A percentile compares a stretch with the other conserved stretches of the same genome.
Conservation (phyloP, 2,888 invertebrate genomes). For the Bedellia somnulentella region DNA sequence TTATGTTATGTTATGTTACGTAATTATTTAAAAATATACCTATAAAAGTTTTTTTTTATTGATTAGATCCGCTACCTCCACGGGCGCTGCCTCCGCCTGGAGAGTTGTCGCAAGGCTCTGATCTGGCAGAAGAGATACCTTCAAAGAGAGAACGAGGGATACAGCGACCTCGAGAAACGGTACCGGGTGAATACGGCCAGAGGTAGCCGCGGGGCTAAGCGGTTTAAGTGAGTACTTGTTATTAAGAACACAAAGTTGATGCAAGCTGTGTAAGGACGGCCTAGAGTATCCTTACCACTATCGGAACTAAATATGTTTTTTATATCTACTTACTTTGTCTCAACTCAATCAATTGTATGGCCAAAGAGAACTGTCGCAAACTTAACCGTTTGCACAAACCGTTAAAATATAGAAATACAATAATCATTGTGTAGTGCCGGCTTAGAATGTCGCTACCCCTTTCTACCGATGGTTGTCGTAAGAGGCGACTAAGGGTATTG, state of each 20-base stretch:
- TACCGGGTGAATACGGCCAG: slow-evolving; percentile 16
- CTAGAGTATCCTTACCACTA: no score
- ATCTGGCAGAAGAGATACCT: slow-evolving; percentile 91
- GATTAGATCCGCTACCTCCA: slow-evolving; percentile 45
- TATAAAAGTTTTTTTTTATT: background rate
- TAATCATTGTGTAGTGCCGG: no score
- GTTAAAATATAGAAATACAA: no score
- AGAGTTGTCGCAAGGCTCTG: slow-evolving; percentile 85
- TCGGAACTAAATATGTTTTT: no score
- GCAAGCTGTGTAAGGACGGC: no score
- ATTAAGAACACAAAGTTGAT: slow-evolving; percentile 1
- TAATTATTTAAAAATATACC: background rate
- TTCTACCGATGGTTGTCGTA: no score
- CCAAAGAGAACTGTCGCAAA: no score
- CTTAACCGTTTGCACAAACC: no score
- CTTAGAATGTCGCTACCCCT: no score
- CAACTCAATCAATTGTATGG: no score
- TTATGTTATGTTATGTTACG: background rate
- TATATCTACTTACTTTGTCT: no score
- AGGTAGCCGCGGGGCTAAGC: slow-evolving; percentile 15
- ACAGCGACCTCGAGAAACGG: slow-evolving; percentile 56
- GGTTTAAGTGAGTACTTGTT: slow-evolving; percentile 31
- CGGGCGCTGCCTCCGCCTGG: slow-evolving; percentile 69
- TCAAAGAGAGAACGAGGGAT: slow-evolving; percentile 64
- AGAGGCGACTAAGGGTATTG: no score